Base-by-base conservation (phyloP, 2,797 vertebrate genomes). In the Epinephelus coioides region DNA sequence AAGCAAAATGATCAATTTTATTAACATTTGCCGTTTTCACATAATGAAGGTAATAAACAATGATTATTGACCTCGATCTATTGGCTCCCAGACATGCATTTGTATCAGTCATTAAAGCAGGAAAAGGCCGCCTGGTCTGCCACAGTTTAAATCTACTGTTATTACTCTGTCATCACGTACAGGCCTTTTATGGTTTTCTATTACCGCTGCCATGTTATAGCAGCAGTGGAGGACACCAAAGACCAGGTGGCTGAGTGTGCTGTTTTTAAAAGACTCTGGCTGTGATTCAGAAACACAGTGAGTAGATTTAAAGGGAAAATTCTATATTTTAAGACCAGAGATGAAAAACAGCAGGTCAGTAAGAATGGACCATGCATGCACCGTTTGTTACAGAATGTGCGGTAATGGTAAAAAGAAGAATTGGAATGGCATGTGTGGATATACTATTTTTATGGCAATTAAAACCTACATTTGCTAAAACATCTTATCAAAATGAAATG, bases 121-220 rank as follows among this genome's bases (percentile, higher is more conserved):
- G 61, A 60, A 68, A 71, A 71, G 81, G 62, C 80, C 69, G 81
- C 62, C 56, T 55, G 73, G 25, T 78, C 78, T 69, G 85, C 83
- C 86, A 86, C 87, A 82, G 83, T 86, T 92, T 92, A 91, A 92
- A 94, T 94, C 91, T 91, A 86, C 80, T 82, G 83, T 92, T 92
- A 93, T 93, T 87, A 92, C 90, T 85, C 91, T 90, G 93, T 92
- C 92, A 90, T 91, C 91, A 62, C 69, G 60, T 73, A 72, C 76
- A 69, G 75, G 72, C 73, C 78, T 87, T 91, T 93, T 88, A 92
- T 91, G 74, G 83, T 69, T 91, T 90, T 87, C 87, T 88, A 89
- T 91, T 90, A 89, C 84, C 44, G 54, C 76, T 77, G 85, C 81
- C 55, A 54, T 90, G 86, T 88, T 88, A 73, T 66, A 80, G 83